Base-by-base conservation (phyloP, 2,113 vertebrate genomes). In the Microcebus ravelobensis region DNA sequence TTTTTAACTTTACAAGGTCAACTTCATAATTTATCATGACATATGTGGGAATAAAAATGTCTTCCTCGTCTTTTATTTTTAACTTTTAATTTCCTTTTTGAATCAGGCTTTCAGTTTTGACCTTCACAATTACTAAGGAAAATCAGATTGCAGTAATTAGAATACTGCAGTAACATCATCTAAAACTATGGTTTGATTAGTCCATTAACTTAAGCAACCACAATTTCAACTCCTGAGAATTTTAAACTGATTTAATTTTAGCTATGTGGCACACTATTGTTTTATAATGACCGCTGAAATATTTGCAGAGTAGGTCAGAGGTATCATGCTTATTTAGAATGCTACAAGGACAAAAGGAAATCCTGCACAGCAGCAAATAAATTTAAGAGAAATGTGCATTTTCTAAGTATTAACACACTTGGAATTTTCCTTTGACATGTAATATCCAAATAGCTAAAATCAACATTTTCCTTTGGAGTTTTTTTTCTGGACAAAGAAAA, bases 81-180 rank as follows among this genome's bases (percentile, higher is more conserved):
- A 96, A 96, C 80, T 97, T 89, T 96, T 90, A 95, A 96, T 96
- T 98, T 96, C 48, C 76, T 96, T 85, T 95, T 85, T 84, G 93
- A 97, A 90, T 92, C 80, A 81, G 88, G 90, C 87, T 93, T 97
- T 97, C 76, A 74, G 50, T 92, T 98, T 94, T 95, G 96, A 96
- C 97, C 96, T 97, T 98, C 93, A 91, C 61, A 92, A 91, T 97
- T 76, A 90, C 83, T 79, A 87, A 87, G 89, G 89, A 97, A 97
- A 97, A 96, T 95, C 93, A 97, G 97, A 97, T 97, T 95, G 61
- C 20, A 57, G 86, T 95, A 95, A 96, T 98, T 96, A 96, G 93
- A 96, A 91, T 90, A 90, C 29, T 81, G 55, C 73, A 74, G 67
- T 88, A 96, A 94, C 61, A 77, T 70, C 95, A 81, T 94, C 76